Base-by-base conservation (phyloP, 1,140 invertebrate genomes). In the Philaenus spumarius region DNA sequence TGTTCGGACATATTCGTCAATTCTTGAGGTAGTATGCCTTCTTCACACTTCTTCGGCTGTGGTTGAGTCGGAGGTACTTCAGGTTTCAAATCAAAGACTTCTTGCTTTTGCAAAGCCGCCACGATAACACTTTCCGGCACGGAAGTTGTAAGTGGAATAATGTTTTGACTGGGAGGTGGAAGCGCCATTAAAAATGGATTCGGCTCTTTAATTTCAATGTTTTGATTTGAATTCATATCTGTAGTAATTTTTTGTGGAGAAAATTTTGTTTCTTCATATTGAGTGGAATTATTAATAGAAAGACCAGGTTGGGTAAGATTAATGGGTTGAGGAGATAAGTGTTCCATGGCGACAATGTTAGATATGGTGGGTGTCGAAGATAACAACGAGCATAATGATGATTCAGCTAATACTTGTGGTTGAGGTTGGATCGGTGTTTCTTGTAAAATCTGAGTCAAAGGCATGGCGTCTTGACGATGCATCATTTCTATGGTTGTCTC, bases 1-100 rank as follows among this genome's bases (percentile, higher is more conserved):
- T 86, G 85, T 66, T 90, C 88, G 51, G 86, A 88, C 82, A 92
- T 88, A 48, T 84, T 82, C 17, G 85, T 86, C 55, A 92, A 75
- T 23, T 87, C 83, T 69, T 86, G 84, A 35, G 57, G 48, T 12
- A 64, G 19, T 1, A 82, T 78, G 60, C 84, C 64, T 12, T 57
- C 59, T 40, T 62, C 64, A 19, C 60, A 59, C 11, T 50, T 51
- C 30, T 63, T 62, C 45, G 60, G 62, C 17, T 55, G 30, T 15
- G 37, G 20, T 30, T 58, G 43, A 23, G n/a, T 22, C 7, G 42
- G 15, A 26, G 26, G 23, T 4, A 30, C 17, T 50, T 23, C 15
- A 4, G 26, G 9, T 30, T 30, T 30, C 9, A 30, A 4, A 30
- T 30, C 26, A 30, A 30, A 30, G 9, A 30, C 26, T 30, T 30